phyloP scores from a whole-genome alignment of 2,797 vertebrate genomes.

The Emys orbicularis region DNA sequence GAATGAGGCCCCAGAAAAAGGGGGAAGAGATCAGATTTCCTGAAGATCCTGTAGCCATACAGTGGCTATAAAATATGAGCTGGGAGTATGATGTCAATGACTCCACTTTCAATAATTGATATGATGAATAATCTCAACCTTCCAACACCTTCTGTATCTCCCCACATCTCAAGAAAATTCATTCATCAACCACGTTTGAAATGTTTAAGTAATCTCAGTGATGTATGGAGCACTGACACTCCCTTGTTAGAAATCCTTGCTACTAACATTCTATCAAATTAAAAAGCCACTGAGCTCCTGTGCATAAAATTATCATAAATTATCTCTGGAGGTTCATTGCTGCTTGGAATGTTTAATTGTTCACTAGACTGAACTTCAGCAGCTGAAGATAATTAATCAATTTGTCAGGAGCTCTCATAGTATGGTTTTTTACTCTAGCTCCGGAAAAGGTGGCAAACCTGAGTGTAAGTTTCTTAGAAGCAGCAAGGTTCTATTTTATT shows the following conservation, averaged over 20 bases:
- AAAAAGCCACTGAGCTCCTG: constrained; percentile 88
- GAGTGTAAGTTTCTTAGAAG: constrained; percentile 51
- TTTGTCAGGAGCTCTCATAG: constrained; percentile 82
- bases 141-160: constrained; percentile 91
- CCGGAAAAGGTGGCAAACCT: constrained; percentile 56
- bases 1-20: constrained; percentile 29
- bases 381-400: constrained; percentile 80
- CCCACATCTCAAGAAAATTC: constrained; percentile 89
- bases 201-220: constrained; percentile 93
- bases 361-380: constrained; percentile 83
- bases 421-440: constrained; percentile 65
- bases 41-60: constrained; percentile 72
- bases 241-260: constrained; percentile 88
- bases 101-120: constrained; percentile 98
- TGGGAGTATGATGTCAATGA: constrained; percentile 91
- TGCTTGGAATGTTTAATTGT: constrained; percentile 89
- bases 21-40: constrained; percentile 63
- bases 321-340: constrained; percentile 86
- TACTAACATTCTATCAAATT: constrained; percentile 94
- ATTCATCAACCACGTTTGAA: constrained; percentile 92
- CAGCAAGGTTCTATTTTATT: constrained; percentile 53
- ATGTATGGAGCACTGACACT: constrained; percentile 92
- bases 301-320: constrained; percentile 91
- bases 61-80: constrained; percentile 90
- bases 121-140: constrained; percentile 96